Evolutionary conservation across 2,113 vertebrate species (phyloP).

Genomic region (Prinia subflava): DNA sequence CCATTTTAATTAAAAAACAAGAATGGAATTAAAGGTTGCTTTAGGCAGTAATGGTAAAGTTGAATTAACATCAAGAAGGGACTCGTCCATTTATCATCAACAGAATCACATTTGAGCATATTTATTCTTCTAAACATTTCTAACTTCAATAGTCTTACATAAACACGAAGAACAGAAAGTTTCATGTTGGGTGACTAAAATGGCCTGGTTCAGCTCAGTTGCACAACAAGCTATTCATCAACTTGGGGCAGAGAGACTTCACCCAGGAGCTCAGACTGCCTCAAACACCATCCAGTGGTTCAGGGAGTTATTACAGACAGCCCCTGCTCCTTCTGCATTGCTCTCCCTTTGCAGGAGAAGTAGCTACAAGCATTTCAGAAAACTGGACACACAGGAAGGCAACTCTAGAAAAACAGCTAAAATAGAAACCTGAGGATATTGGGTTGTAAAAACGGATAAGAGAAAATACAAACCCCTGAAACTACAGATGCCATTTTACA

Average conservation of each 20-base stretch:
- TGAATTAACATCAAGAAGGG: neutral
- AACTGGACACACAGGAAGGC: neutral
- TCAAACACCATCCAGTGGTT: slow-evolving; percentile 61
- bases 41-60: slow-evolving; percentile 4
- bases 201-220: neutral
- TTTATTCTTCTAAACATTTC: slow-evolving; percentile 8
- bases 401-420: neutral
- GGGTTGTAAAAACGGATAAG: neutral
- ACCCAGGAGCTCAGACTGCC: neutral
- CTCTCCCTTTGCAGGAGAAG: neutral
- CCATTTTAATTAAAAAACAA: slow-evolving; percentile 35
- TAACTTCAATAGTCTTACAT: neutral
- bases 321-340: neutral
- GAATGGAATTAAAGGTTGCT: slow-evolving; percentile 18
- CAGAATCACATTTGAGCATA: neutral
- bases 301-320: slow-evolving; percentile 24
- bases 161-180: neutral
- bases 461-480: neutral
- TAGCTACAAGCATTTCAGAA: neutral
- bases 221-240: neutral
- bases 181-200: neutral
- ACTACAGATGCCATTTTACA: neutral
- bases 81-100: neutral
- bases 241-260: neutral
- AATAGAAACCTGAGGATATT: neutral